Base-by-base conservation (phyloP, 1,140 invertebrate species). In the Bilobella aurantiaca region DNA sequence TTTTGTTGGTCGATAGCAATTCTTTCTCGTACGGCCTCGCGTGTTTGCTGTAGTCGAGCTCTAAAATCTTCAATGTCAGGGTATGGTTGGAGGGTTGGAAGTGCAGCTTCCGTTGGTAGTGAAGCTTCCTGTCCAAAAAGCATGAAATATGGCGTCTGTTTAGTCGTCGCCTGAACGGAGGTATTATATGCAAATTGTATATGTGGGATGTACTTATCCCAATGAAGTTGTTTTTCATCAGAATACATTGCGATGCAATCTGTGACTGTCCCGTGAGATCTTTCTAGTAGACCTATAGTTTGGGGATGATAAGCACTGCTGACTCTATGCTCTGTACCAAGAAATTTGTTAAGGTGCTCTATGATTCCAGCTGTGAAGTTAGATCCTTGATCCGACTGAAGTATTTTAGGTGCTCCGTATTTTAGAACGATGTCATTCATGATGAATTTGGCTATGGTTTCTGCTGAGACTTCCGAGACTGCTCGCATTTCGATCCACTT, bases 121-220 rank as follows among this genome's bases (percentile, higher is more conserved):
- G n/a, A n/a, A n/a, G n/a, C n/a, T n/a, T n/a, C n/a, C n/a, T n/a
- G n/a, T n/a, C n/a, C n/a, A n/a, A n/a, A n/a, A n/a, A n/a, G n/a
- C n/a, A n/a, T n/a, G n/a, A n/a, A n/a, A n/a, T n/a, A n/a, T n/a
- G n/a, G n/a, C n/a, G n/a, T n/a, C n/a, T n/a, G n/a, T n/a, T n/a
- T n/a, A n/a, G n/a, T n/a, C n/a, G n/a, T n/a, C n/a, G n/a, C n/a
- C n/a, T n/a, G n/a, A n/a, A n/a, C n/a, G n/a, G n/a, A 57, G 2
- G 66, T 61, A 70, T 74, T 64, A 47, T 76, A 76, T 0, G 75
- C 74, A 68, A 76, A 75, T 12, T 74, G 34, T 27, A 75, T 37
- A 12, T 69, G 69, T 25, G 64, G 66, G 12, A 77, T 31, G 53
- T 71, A 73, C 28, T 58, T 56, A 65, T 78, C 74, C 77, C 75